Conservation (phyloP, 2,797 vertebrate genomes). For the Pyrocephalus nanus region DNA sequence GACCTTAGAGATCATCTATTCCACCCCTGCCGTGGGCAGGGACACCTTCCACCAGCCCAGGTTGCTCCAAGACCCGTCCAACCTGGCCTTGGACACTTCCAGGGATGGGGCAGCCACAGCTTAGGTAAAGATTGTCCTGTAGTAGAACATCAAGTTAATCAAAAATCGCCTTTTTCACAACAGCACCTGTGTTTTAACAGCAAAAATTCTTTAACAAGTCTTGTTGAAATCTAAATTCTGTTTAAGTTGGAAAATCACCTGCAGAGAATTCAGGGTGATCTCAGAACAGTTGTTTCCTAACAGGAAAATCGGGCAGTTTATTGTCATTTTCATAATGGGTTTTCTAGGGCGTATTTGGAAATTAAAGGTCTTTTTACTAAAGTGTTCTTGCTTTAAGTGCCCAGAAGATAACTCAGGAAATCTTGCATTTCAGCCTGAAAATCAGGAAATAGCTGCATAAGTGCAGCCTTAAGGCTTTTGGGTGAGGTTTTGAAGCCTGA, state of each 20-base stretch:
- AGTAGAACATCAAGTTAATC: neutral
- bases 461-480: neutral
- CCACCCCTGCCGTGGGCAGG: neutral
- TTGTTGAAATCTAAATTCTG: neutral
- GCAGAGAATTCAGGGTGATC: neutral
- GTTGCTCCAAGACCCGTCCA: neutral
- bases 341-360: neutral
- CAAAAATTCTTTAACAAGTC: neutral
- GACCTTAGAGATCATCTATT: neutral
- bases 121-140: neutral
- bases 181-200: neutral
- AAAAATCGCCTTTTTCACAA: neutral
- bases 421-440: neutral
- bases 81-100: neutral
- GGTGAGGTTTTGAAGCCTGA: neutral
- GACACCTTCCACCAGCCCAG: neutral
- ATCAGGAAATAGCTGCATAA: conserved; percentile 5
- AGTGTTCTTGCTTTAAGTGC: conserved; percentile 1
- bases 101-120: neutral
- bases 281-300: neutral
- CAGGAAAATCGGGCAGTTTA: neutral
- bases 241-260: neutral
- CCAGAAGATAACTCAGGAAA: neutral
- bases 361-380: conserved; percentile 17
- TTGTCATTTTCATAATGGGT: conserved; percentile 19